Base-by-base conservation (phyloP, 2,797 vertebrate species). In the Luscinia megarhynchos region DNA sequence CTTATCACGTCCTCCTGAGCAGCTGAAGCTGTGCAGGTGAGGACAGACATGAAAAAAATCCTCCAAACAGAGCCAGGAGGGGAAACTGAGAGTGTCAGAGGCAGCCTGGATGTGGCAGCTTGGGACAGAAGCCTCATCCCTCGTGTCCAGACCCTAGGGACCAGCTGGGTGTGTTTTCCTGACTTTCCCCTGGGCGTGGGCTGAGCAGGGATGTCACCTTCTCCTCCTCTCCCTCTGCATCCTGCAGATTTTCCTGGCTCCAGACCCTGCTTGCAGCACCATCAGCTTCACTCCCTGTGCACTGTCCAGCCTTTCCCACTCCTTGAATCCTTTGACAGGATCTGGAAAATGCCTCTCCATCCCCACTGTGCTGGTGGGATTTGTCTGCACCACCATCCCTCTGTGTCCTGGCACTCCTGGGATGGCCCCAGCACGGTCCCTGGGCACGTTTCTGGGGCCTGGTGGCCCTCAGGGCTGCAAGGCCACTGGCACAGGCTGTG, bases 1-100 rank as follows among this genome's bases (percentile, higher is more conserved):
- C 82, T 93, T 88, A 88, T 84, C 85, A 6, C 1, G 0, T 68
- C 73, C 79, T 92, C 30, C 27, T 4, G 32, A 72, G 53, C 15
- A 12, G 88, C 79, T 63, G 79, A 19, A 74, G 82, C 64, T 41
- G 22, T 16, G 61, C 73, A 61, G 80, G 80, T 81, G 90, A 84
- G 84, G 88, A 88, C 83, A 91, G 77, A 57, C 0, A 7, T 30
- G 68, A 84, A 43, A 87, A 83, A 43, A 16, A 50, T 38, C 18
- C 50, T 84, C 63, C 72, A 32, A 59, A 10, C 0, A 2, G 26
- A 1, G 32, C 2, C 0, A 50, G 53, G 34, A 27, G 53, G 26
- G 29, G 50, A 22, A 57, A 32, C 14, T 38, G 26, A n/a, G 45
- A 11, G 9, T 53, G 20, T 7, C 41, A 41, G 70, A 61, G 36